Evolutionary conservation across 2,888 invertebrate genomes (phyloP), one percentile per base, ranked within the genome.

Genomic region (Xanthia togata): DNA sequence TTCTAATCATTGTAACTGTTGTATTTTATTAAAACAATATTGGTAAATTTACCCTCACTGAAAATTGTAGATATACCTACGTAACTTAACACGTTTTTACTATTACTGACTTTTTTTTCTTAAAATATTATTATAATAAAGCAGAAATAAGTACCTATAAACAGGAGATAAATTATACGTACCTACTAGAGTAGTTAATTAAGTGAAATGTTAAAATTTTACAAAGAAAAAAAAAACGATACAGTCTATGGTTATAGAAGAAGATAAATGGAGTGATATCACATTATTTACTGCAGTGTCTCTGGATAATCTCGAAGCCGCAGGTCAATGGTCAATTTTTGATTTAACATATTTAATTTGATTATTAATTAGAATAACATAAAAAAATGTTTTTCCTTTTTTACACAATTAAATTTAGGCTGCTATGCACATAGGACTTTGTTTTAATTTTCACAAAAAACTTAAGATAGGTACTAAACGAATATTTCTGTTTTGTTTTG

Each of bases 51-150:
- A 67, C 41, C 11, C 69, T 65, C 5, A 41, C 20, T 69, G 26
- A 17, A 17, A 31, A 62, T n/a, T 9, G 26, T 8, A n/a, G n/a
- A n/a, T n/a, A 44, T 12, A n/a, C 64, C 31, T 12, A n/a, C 64
- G 4, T 20, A 44, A 55, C 38, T 0, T 65, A 65, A n/a, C 65
- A 74, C 65, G 80, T 80, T 55, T 50, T 78, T 62, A 47, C 38
- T 63, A n/a, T 14, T 55, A 0, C 9, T 35, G 3, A 26, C 6
- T 26, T 17, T 31, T n/a, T 31, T 59, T n/a, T n/a, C 5, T 20
- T n/a, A 8, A 53, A 31, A 12, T 38, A 17, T 11, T 17, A 23
- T 12, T 35, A 31, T 17, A 23, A 74, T 31, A 2, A 38, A 23
- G 17, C 67, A 26, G 26, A 67, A 20, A 9, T 64, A 63, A 3